phyloP scores from a whole-genome alignment of 2,888 invertebrate genomes.

The Melieria picta region DNA sequence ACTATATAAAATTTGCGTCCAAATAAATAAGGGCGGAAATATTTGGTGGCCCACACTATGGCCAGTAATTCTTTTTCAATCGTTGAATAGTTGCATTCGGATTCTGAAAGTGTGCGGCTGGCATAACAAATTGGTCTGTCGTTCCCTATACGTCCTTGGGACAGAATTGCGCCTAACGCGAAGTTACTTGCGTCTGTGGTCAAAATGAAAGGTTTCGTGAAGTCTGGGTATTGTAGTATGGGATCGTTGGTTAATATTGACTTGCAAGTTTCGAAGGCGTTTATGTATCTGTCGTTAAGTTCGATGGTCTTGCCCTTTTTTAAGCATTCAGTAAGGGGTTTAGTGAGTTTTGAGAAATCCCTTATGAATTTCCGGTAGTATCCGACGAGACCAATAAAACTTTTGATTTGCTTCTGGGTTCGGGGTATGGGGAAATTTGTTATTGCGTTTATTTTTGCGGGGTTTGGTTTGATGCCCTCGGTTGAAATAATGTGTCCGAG shows the following conservation, averaged over 20 bases:
- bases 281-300: background rate
- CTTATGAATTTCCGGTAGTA: background rate
- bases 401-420: background rate
- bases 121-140: slow-evolving; percentile 24
- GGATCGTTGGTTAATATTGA: background rate
- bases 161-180: slow-evolving; percentile 31
- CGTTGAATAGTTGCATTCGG: slow-evolving; percentile 27
- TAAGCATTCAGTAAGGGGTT: background rate
- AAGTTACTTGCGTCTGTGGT: background rate
- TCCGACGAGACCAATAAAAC: background rate
- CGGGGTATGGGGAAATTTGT: background rate
- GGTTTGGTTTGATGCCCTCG: background rate
- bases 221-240: background rate
- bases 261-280: too few species aligned
- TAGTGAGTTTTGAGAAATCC: background rate
- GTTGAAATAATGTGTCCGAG: background rate
- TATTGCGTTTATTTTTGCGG: background rate
- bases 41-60: slow-evolving; percentile 31
- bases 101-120: slow-evolving; percentile 17
- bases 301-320: background rate
- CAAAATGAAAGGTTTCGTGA: background rate
- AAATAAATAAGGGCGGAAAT: slow-evolving; percentile 32
- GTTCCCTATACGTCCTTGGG: slow-evolving; percentile 5
- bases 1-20: slow-evolving; percentile 21
- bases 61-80: slow-evolving; percentile 33